Percentiles rank a stretch among this genome's conserved stretches.
Evolutionary conservation across 2,113 vertebrate species (phyloP).

Genomic region (Cryptotis parvus): DNA sequence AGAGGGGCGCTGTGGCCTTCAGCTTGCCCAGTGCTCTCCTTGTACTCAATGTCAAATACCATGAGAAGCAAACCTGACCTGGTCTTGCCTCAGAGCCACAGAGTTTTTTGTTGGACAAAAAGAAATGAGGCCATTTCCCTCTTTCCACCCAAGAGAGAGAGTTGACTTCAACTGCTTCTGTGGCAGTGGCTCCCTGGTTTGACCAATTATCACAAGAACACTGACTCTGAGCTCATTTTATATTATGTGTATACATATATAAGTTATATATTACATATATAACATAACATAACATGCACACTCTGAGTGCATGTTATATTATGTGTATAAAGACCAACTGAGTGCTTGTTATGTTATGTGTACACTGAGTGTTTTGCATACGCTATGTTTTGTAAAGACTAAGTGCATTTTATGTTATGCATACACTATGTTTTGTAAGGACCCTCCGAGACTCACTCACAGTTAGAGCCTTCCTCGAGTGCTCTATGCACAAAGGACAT

Average conservation of each 20-base stretch:
- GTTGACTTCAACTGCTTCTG: conserved; percentile 35
- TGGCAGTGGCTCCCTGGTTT: not conserved
- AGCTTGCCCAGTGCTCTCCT: too few relatives aligned
- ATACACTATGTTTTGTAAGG: too few relatives aligned
- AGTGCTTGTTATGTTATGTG: too few relatives aligned
- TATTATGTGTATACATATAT: too few relatives aligned
- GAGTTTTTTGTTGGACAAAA: not conserved
- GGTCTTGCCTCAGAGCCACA: not conserved
- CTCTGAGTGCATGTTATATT: too few relatives aligned
- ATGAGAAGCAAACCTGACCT: not conserved
- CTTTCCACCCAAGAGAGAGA: not conserved
- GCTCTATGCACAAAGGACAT: not conserved
- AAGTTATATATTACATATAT: too few relatives aligned
- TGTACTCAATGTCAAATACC: not conserved
- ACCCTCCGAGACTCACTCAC: not conserved
- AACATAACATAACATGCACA: too few relatives aligned
- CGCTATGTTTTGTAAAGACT: too few relatives aligned
- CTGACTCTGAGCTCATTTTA: not conserved
- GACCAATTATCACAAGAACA: not conserved
- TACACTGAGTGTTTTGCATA: too few relatives aligned
- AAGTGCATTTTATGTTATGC: too few relatives aligned
- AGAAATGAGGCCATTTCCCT: conserved; percentile 23
- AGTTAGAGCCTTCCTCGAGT: not conserved
- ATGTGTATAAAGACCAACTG: too few relatives aligned
- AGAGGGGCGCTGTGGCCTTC: too few relatives aligned